Evolutionary conservation across 2,113 vertebrate species (phyloP).

Genomic region (Ellobius talpinus): DNA sequence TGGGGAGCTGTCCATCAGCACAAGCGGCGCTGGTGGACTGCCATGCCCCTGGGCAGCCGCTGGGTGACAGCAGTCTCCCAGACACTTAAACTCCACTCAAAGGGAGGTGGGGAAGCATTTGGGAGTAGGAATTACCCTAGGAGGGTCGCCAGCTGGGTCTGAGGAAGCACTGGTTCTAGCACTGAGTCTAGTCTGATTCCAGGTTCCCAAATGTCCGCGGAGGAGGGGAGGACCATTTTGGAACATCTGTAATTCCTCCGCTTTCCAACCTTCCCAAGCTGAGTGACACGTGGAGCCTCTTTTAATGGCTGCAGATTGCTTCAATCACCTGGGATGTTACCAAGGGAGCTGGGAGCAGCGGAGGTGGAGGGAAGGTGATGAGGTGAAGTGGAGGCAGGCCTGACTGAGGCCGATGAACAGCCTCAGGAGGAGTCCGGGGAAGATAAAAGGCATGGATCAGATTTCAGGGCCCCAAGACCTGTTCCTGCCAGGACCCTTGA

Average conservation of each 20-base stretch:
- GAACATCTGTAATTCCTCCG: constrained; percentile 58
- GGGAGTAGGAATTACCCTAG: constrained; percentile 3
- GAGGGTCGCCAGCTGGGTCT: background rate
- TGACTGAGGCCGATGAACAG: constrained; percentile 65
- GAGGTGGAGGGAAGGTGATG: constrained; percentile 70
- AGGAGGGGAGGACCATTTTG: constrained; percentile 13
- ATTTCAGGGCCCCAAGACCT: constrained; percentile 5
- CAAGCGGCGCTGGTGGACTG: background rate
- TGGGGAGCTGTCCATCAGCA: constrained; percentile 78
- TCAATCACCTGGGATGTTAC: constrained; percentile 85
- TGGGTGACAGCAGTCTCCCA: constrained; percentile 76
- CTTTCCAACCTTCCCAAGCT: constrained; percentile 47
- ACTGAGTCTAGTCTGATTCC: background rate
- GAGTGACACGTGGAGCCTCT: constrained; percentile 72
- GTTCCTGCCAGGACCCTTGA: background rate
- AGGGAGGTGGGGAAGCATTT: background rate
- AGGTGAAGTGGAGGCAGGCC: constrained; percentile 73
- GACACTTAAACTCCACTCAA: constrained; percentile 45
- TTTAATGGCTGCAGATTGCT: constrained; percentile 85
- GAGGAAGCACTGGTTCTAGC: background rate
- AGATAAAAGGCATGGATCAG: constrained; percentile 48
- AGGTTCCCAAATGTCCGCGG: constrained; percentile 31
- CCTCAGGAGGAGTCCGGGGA: constrained; percentile 50
- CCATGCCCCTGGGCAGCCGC: constrained; percentile 68
- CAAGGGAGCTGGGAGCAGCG: constrained; percentile 76